phyloP scores from a whole-genome alignment of 2,797 vertebrate species.

The Neosilurus mollespiculum region DNA sequence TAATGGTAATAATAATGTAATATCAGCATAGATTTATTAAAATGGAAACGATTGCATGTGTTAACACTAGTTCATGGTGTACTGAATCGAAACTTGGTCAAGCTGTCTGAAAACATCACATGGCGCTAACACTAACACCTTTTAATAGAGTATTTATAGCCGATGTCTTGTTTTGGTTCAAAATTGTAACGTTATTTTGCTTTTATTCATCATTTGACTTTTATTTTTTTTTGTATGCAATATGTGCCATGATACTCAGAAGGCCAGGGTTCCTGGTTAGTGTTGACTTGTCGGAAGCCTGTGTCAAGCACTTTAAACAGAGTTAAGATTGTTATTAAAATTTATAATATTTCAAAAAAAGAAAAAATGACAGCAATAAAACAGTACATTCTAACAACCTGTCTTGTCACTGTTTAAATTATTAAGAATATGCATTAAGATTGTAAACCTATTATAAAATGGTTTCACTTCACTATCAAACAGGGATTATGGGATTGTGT shows the following conservation, averaged over 20 bases:
- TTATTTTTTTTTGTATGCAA: conserved; percentile 40
- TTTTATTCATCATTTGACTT: background rate
- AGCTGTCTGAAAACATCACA: background rate
- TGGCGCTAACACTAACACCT: background rate
- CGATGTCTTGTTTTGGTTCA: conserved; percentile 8
- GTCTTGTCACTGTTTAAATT: background rate
- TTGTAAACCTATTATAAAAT: background rate
- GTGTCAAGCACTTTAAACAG: conserved; percentile 67
- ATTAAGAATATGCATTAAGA: background rate
- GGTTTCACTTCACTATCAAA: background rate
- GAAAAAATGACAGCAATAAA: conserved; percentile 70
- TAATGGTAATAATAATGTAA: background rate
- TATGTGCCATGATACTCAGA: conserved; percentile 64
- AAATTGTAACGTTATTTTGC: background rate
- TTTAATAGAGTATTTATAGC: background rate
- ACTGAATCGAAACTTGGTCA: background rate
- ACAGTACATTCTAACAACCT: conserved; percentile 14
- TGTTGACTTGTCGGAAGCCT: conserved; percentile 52
- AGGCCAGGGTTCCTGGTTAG: conserved; percentile 49
- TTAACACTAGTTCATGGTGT: conserved; percentile 2
- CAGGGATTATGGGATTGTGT: background rate
- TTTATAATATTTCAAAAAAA: background rate
- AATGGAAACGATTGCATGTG: background rate
- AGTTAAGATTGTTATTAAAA: conserved; percentile 32
- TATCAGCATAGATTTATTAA: background rate